Conservation (phyloP, 2,797 vertebrate species). For the Pseudochirops cupreus region DNA sequence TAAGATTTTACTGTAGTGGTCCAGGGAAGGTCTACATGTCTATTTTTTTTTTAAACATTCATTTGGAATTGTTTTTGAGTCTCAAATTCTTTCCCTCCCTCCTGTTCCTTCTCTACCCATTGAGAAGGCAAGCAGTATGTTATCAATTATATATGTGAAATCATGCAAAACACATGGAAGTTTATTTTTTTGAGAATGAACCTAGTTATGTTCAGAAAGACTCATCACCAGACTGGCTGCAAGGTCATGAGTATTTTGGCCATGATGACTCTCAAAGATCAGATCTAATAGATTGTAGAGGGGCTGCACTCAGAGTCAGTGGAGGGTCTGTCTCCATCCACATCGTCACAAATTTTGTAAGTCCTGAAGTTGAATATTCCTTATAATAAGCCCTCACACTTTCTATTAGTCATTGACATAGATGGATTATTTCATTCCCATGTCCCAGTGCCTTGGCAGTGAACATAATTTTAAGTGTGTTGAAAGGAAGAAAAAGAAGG, state of each 20-base stretch:
- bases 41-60: neutral
- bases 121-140: neutral
- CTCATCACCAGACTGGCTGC: neutral
- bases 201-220: neutral
- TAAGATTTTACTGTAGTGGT: neutral
- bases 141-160: neutral
- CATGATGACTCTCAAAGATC: neutral
- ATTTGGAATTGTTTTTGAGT: neutral
- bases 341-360: neutral
- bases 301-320: neutral
- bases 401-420: neutral
- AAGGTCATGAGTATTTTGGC: neutral
- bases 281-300: neutral
- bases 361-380: neutral
- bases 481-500: neutral
- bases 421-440: neutral
- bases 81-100: neutral
- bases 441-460: neutral
- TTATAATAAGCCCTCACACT: neutral
- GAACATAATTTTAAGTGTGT: neutral
- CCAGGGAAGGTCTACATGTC: neutral
- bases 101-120: neutral
- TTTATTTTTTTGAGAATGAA: neutral
- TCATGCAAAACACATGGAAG: neutral
- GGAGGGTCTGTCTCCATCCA: neutral